Conservation (phyloP, 2,113 vertebrate genomes). For the Thymallus thymallus region DNA sequence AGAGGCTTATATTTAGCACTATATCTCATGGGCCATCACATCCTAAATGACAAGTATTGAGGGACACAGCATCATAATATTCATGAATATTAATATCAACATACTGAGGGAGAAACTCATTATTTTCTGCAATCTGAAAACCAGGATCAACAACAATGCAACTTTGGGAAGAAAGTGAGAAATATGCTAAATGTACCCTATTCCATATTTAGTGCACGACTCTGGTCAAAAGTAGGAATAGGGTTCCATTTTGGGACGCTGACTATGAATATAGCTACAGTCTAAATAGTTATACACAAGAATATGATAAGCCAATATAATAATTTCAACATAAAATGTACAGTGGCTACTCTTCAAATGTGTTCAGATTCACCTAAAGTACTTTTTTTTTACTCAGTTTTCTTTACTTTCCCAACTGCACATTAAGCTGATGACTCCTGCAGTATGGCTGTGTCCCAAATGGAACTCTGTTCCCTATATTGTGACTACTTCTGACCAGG, state of each 20-base stretch:
- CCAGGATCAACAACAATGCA: conserved; percentile 51
- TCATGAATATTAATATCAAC: conserved; percentile 71
- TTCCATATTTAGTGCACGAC: not conserved
- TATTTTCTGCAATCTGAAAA: conserved; percentile 58
- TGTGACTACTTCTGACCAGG: too few relatives aligned
- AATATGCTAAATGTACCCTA: not conserved
- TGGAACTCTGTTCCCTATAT: too few relatives aligned
- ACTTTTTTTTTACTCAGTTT: too few relatives aligned
- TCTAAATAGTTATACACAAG: not conserved
- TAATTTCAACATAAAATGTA: too few relatives aligned
- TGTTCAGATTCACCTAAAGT: too few relatives aligned
- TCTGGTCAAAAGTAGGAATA: too few relatives aligned
- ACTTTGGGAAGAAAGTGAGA: not conserved
- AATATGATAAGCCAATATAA: not conserved
- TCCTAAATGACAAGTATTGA: conserved; percentile 65
- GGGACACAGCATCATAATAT: conserved; percentile 54
- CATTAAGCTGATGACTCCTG: not conserved
- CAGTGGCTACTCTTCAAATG: too few relatives aligned
- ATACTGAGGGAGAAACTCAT: conserved; percentile 65
- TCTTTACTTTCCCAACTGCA: too few relatives aligned
- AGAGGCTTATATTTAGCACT: conserved; percentile 53
- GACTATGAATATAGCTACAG: too few relatives aligned
- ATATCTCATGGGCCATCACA: conserved; percentile 59
- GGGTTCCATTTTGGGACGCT: too few relatives aligned
- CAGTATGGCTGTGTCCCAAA: not conserved